Evolutionary conservation across 2,797 vertebrate genomes (phyloP).

Genomic region (Poeciliopsis gracilis): DNA sequence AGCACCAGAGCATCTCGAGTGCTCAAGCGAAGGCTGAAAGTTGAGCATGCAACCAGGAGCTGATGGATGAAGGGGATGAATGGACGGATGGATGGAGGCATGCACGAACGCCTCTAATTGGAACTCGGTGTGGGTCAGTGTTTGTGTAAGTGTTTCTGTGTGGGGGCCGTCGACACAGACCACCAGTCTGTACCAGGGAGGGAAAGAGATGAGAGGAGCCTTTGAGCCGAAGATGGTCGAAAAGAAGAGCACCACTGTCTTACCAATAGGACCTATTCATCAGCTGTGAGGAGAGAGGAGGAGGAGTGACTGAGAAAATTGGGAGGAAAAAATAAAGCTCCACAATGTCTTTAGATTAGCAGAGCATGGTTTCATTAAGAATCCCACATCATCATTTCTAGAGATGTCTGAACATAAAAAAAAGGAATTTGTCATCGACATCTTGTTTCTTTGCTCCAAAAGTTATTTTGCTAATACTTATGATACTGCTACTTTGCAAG

Average conservation of each 20-base stretch:
- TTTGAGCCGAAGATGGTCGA: conserved; percentile 44
- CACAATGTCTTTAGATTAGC: conserved; percentile 29
- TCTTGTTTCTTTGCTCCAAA: neutral
- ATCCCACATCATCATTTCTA: neutral
- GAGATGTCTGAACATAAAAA: neutral
- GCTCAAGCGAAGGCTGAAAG: conserved; percentile 51
- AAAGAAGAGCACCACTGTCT: conserved; percentile 66
- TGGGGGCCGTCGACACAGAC: conserved; percentile 59
- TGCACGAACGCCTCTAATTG: conserved; percentile 24
- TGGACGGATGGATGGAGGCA: conserved; percentile 35
- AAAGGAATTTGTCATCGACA: neutral
- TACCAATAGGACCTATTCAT: conserved; percentile 66
- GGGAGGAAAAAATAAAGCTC: conserved; percentile 14
- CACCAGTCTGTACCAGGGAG: conserved; percentile 73
- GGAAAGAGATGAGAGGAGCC: conserved; percentile 56
- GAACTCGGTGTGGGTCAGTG: conserved; percentile 15
- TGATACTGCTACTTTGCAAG: neutral
- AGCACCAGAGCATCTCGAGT: conserved; percentile 55
- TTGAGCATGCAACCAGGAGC: conserved; percentile 47
- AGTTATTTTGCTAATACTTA: neutral
- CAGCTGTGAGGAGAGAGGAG: conserved; percentile 21
- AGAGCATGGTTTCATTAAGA: neutral
- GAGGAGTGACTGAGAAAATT: conserved; percentile 20
- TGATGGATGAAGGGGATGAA: conserved; percentile 58
- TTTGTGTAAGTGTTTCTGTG: conserved; percentile 31